Evolutionary conservation across 2,797 vertebrate genomes (phyloP).

Genomic region (Allobates femoralis): DNA sequence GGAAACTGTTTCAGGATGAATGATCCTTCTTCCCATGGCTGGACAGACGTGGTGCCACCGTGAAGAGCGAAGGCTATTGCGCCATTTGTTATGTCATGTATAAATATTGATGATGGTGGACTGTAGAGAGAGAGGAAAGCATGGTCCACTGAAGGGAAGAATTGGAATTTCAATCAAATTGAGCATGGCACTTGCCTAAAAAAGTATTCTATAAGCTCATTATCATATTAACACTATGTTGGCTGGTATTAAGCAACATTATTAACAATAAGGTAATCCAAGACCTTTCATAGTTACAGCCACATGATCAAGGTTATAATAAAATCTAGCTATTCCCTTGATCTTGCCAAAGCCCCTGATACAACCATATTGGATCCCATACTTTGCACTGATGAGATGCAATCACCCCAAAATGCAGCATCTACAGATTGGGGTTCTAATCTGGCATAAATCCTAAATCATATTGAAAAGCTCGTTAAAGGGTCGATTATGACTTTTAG

Average conservation of each 20-base stretch:
- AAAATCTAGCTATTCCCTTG: too few relatives aligned
- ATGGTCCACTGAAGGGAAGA: slow-evolving; percentile 23
- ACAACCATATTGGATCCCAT: too few relatives aligned
- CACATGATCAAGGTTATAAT: slow-evolving; percentile 1
- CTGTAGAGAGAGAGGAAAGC: slow-evolving; percentile 5
- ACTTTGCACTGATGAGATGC: too few relatives aligned
- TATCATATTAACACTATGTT: not conserved
- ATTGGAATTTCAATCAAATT: slow-evolving; percentile 34
- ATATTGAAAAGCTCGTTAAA: too few relatives aligned
- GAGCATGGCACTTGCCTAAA: slow-evolving; percentile 14
- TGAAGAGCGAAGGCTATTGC: slow-evolving; percentile 40
- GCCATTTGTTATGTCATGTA: slow-evolving; percentile 52
- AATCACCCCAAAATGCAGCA: too few relatives aligned
- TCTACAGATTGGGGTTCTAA: too few relatives aligned
- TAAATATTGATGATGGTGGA: slow-evolving; percentile 53
- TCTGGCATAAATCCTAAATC: too few relatives aligned
- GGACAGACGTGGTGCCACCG: slow-evolving; percentile 25
- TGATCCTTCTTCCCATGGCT: slow-evolving; percentile 4
- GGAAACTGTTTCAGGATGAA: slow-evolving; percentile 40
- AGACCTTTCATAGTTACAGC: not conserved
- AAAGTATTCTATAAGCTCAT: slow-evolving; percentile 7
- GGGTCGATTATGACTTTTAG: too few relatives aligned
- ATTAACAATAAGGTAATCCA: not conserved
- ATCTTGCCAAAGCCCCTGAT: too few relatives aligned
- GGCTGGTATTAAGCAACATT: not conserved